Percentiles rank a stretch among this genome's conserved stretches.
These are phyloP conservation scores for Acanthisitta chloris DNA, from an alignment of 2,113 vertebrate genomes.

Conservation along the genomic window DNA sequence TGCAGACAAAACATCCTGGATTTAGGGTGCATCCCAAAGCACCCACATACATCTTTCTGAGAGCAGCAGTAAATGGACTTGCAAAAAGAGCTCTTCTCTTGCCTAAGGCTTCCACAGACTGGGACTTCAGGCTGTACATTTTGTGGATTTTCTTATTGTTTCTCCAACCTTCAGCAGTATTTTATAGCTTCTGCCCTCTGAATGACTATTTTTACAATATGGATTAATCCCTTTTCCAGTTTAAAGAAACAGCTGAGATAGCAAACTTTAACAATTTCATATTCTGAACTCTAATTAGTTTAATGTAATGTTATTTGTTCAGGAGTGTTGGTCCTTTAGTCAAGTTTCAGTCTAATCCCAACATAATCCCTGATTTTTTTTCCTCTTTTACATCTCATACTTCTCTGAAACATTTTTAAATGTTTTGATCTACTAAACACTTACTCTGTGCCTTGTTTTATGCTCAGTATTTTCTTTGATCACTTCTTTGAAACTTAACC, in stretches of 20 bases:
- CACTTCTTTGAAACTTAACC: constrained; percentile 28
- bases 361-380: not conserved
- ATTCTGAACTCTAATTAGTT: constrained; percentile 43
- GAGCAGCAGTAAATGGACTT: not conserved
- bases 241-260: constrained; percentile 59
- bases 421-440: constrained; percentile 25
- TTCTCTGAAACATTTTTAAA: not conserved
- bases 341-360: constrained; percentile 49
- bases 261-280: constrained; percentile 45
- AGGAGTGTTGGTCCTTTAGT: constrained; percentile 38
- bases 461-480: constrained; percentile 28
- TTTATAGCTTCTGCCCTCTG: constrained; percentile 36
- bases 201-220: constrained; percentile 47
- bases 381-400: not conserved
- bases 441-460: constrained; percentile 24
- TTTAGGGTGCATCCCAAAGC: not conserved
- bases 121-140: not conserved
- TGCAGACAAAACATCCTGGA: not conserved
- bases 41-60: not conserved
- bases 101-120: not conserved
- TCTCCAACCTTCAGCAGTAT: not conserved
- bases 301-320: constrained; percentile 57
- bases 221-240: constrained; percentile 32
- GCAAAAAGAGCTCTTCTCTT: not conserved
- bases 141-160: constrained; percentile 9